phyloP scores from a whole-genome alignment of 2,113 vertebrate species.

The Genyomyrus donnyi region DNA sequence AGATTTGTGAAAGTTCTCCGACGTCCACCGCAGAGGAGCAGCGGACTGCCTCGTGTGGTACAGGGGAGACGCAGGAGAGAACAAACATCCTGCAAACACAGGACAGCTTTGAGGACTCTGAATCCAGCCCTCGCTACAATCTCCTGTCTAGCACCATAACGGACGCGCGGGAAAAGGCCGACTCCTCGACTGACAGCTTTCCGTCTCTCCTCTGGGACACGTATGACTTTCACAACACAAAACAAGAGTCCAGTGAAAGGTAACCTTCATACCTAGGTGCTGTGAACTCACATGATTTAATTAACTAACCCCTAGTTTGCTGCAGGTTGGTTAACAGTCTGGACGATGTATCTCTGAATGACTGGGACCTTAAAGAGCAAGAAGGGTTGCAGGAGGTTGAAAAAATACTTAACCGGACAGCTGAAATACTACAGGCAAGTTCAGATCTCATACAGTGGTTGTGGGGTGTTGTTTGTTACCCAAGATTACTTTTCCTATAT shows the following conservation, averaged over 20 bases:
- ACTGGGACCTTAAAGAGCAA: conserved; percentile 59
- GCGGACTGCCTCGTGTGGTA: too few relatives aligned
- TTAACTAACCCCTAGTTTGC: not conserved
- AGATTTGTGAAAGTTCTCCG: not conserved
- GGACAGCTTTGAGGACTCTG: conserved; percentile 30
- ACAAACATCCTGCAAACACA: conserved; percentile 9
- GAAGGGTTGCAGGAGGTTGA: conserved; percentile 53
- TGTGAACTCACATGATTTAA: not conserved
- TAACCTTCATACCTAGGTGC: conserved; percentile 20
- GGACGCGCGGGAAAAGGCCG: conserved; percentile 30
- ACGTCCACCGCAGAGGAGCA: not conserved
- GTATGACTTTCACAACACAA: conserved; percentile 54
- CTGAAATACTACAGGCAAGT: conserved; percentile 55
- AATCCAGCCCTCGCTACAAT: conserved; percentile 35
- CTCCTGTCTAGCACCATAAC: conserved; percentile 55
- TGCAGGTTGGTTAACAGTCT: conserved; percentile 18
- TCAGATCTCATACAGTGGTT: not conserved
- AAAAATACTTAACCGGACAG: conserved; percentile 44
- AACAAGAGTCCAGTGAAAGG: conserved; percentile 36
- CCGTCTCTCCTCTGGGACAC: conserved; percentile 55
- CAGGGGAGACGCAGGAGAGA: not conserved
- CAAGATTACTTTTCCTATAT: not conserved
- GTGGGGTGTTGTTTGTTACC: not conserved
- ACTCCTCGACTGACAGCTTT: conserved; percentile 28
- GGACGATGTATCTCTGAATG: conserved; percentile 29